These are phyloP conservation scores for Solea solea DNA, from an alignment of 2,113 vertebrate genomes.

Conservation along the genomic window DNA sequence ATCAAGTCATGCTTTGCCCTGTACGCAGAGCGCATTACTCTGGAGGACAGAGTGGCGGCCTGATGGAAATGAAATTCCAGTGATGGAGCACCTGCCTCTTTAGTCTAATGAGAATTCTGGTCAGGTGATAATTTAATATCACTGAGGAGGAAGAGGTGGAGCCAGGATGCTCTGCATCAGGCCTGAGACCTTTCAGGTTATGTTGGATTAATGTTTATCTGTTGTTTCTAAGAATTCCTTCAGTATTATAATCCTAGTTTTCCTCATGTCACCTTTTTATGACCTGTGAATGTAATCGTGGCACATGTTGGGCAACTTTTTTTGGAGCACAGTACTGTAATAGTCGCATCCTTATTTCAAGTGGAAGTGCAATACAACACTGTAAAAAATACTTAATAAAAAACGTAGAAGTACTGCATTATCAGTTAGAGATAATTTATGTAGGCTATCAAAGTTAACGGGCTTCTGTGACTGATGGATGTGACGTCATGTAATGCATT, in stretches of 20 bases:
- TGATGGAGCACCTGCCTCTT: slow-evolving; percentile 68
- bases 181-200: slow-evolving; percentile 28
- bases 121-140: slow-evolving; percentile 68
- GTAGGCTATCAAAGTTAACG: too few relatives aligned
- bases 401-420: too few relatives aligned
- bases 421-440: too few relatives aligned
- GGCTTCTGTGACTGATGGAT: too few relatives aligned
- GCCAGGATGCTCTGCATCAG: slow-evolving; percentile 25
- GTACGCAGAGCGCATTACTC: slow-evolving; percentile 36
- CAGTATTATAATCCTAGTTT: slow-evolving; percentile 30
- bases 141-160: slow-evolving; percentile 30
- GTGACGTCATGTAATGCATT: too few relatives aligned
- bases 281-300: background rate
- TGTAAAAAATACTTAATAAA: too few relatives aligned
- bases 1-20: slow-evolving; percentile 35
- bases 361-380: too few relatives aligned
- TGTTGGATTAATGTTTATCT: slow-evolving; percentile 34
- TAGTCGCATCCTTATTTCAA: too few relatives aligned
- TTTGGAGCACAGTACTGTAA: too few relatives aligned
- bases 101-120: slow-evolving; percentile 67
- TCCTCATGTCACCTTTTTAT: background rate
- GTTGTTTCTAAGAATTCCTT: slow-evolving; percentile 8
- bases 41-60: slow-evolving; percentile 13
- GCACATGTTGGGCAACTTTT: too few relatives aligned
- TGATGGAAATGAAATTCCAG: slow-evolving; percentile 61